A percentile compares a stretch with the other conserved stretches of the same genome.
Evolutionary conservation across 2,888 invertebrate species (phyloP).

Genomic region (Ectemnius lituratus): DNA sequence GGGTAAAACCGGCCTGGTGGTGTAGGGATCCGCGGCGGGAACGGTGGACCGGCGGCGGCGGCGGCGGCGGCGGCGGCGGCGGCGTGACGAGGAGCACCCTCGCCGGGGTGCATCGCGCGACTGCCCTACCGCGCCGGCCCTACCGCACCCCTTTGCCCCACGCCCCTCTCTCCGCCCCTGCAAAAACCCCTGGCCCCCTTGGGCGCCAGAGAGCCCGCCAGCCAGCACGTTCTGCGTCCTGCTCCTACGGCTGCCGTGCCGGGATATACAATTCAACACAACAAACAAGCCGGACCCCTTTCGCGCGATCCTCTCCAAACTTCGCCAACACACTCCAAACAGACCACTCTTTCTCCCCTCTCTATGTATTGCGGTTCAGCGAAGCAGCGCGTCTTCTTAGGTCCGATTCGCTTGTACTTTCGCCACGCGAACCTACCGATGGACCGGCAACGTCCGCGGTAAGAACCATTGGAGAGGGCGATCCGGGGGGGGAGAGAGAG

Average conservation of each 20-base stretch:
- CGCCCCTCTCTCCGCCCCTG: too few species aligned
- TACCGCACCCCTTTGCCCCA: neutral
- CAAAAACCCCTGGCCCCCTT: too few species aligned
- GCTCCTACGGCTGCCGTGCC: neutral
- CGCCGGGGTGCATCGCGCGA: conserved; percentile 74
- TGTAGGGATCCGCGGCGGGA: conserved; percentile 27
- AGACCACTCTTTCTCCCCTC: neutral
- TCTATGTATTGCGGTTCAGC: neutral
- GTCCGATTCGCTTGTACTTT: too few species aligned
- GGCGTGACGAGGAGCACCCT: conserved; percentile 66
- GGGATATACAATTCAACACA: neutral
- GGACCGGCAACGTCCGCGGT: conserved; percentile 45
- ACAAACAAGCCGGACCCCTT: neutral
- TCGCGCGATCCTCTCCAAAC: neutral
- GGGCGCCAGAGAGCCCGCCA: too few species aligned
- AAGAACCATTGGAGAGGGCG: conserved; percentile 42
- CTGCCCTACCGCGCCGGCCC: conserved; percentile 50
- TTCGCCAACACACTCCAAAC: neutral
- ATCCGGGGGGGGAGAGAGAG: conserved; percentile 39
- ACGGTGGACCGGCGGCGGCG: conserved; percentile 56
- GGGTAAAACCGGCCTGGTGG: too few species aligned
- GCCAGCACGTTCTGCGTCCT: neutral
- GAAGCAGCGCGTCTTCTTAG: too few species aligned
- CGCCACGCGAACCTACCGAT: neutral
- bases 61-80: conserved; percentile 63